phyloP scores from a whole-genome alignment of 1,140 invertebrate species.

The Drosophila gunungcola region DNA sequence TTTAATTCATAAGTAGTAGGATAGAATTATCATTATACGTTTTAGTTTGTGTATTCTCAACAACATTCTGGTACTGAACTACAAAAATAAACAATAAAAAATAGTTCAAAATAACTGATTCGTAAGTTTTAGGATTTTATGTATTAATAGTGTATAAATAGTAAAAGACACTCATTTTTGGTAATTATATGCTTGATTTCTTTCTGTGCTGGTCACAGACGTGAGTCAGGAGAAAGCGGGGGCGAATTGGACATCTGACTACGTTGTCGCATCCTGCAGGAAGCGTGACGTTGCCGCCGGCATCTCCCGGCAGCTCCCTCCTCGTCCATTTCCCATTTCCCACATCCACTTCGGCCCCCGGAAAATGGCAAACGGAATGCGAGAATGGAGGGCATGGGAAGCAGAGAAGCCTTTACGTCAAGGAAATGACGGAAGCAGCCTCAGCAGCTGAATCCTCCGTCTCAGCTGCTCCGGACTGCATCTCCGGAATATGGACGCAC shows the following conservation, averaged over 20 bases:
- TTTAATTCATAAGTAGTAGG: no score
- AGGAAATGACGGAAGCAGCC: conserved; percentile 82
- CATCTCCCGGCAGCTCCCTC: conserved; percentile 13
- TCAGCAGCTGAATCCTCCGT: conserved; percentile 43
- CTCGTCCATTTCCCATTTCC: conserved; percentile 36
- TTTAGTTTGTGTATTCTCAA: no score
- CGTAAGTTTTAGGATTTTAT: no score
- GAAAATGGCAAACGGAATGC: conserved; percentile 51
- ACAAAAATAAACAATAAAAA: no score
- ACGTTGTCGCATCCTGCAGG: conserved; percentile 76
- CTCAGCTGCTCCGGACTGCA: conserved; percentile 42
- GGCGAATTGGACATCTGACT: conserved; percentile 48
- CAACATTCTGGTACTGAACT: no score
- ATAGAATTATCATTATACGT: no score
- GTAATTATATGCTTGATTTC: not conserved
- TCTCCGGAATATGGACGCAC: conserved; percentile 30
- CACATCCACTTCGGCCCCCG: not conserved
- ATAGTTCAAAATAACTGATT: no score
- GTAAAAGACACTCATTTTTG: no score
- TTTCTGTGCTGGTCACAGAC: conserved; percentile 7
- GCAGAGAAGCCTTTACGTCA: conserved; percentile 59
- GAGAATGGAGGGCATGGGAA: conserved; percentile 8
- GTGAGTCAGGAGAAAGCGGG: not conserved
- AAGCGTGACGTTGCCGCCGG: conserved; percentile 65
- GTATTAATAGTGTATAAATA: no score